phyloP scores from a whole-genome alignment of 2,797 vertebrate species.

The Ibycter americanus region DNA sequence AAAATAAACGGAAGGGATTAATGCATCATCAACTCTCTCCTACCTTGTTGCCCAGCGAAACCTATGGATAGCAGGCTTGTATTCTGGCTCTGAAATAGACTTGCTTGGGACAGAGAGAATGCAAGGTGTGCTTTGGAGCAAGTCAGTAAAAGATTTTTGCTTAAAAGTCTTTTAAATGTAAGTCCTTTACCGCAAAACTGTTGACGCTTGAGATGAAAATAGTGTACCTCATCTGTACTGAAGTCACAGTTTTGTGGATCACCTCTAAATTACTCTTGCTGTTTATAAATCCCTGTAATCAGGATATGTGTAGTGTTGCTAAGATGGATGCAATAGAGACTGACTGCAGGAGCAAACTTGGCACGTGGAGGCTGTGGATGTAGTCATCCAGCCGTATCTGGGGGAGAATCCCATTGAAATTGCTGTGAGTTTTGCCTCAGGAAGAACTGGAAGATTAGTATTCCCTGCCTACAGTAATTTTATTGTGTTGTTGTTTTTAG shows the following conservation, averaged over 20 bases:
- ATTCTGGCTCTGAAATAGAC: background rate
- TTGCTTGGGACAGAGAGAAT: background rate
- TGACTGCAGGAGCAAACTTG: background rate
- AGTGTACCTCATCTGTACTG: background rate
- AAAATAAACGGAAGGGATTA: background rate
- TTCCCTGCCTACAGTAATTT: background rate
- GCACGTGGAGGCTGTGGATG: background rate
- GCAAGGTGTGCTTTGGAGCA: background rate
- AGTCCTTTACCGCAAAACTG: background rate
- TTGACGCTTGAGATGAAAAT: background rate
- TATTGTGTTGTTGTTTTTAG: background rate
- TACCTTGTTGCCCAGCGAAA: background rate
- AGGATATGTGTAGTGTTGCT: background rate
- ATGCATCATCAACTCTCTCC: background rate
- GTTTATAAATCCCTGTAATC: background rate
- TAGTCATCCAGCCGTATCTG: background rate
- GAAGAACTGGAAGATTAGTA: background rate
- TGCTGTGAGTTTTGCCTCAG: background rate
- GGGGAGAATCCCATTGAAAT: slow-evolving; percentile 6
- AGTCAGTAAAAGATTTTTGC: background rate
- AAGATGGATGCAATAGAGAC: background rate
- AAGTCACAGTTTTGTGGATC: background rate
- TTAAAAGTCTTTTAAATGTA: background rate
- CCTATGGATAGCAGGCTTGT: background rate
- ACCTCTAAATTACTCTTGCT: background rate